These are phyloP conservation scores for Thrips palmi DNA, from an alignment of 1,140 invertebrate genomes.

Conservation along the genomic window DNA sequence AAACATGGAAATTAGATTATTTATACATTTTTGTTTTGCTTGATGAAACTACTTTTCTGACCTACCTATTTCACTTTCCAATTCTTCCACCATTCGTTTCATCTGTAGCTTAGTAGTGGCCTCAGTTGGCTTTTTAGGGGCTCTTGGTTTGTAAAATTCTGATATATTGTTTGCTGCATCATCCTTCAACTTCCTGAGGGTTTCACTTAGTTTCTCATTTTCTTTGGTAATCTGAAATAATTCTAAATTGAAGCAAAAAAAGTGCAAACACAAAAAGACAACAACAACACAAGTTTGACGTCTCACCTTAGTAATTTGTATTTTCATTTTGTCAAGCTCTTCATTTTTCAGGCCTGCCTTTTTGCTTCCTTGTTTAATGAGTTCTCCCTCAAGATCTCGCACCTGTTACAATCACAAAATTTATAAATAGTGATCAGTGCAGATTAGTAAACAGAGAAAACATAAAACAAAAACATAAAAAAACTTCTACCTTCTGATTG, in stretches of 20 bases:
- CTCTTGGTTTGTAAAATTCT: constrained; percentile 36
- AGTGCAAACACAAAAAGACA: not conserved
- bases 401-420: not conserved
- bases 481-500: constrained; percentile 26
- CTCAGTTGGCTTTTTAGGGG: constrained; percentile 47
- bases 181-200: constrained; percentile 38
- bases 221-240: constrained; percentile 33
- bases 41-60: constrained; percentile 7
- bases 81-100: constrained; percentile 56
- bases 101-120: constrained; percentile 47
- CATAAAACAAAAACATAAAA: constrained; percentile 3
- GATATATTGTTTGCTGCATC: constrained; percentile 28
- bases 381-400: constrained; percentile 5
- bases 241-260: too few relatives aligned
- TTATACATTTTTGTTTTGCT: too few relatives aligned
- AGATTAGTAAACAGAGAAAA: not conserved
- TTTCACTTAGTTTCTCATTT: constrained; percentile 33
- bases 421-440: not conserved
- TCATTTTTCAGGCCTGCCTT: constrained; percentile 22
- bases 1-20: constrained; percentile 1
- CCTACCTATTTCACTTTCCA: constrained; percentile 58
- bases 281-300: constrained; percentile 4
- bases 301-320: constrained; percentile 15
- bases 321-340: constrained; percentile 21
- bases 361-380: too few relatives aligned